Evolutionary conservation across 2,113 vertebrate genomes (phyloP), one percentile per base, ranked within the genome.

Genomic region (Potamarius usumacintae): DNA sequence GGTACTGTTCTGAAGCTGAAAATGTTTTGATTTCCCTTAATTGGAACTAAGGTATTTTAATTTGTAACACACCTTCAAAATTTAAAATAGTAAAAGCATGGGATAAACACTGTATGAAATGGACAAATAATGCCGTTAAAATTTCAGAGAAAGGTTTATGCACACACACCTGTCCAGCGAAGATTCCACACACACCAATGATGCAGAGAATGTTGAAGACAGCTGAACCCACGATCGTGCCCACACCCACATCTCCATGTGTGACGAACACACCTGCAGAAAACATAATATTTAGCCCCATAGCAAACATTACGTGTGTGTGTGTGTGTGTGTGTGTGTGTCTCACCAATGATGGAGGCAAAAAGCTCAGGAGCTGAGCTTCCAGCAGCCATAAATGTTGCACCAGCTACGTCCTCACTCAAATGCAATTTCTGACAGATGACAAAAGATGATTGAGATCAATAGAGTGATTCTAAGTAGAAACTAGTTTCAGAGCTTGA

Each of bases 201-300:
- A 97, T 97, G 84, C 96, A 97, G 4, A 97, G 95, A 65, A 97
- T 96, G 91, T 97, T 97, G 93, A 97, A 97, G 84, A 97, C 97
- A 0, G 97, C 97, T 3, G 96, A 97, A 69, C 97, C 97, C 2
- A 97, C 97, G 84, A 97, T 97, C 79, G 97, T 97, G 6, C 97
- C 97, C 42, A 97, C 96, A 22, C 97, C 97, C 0, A 97, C 97
- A 80, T 97, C 97, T 72, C 97, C 96, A 0, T 97, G 96, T 91
- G 97, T 97, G 89, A 97, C 96, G 92, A 97, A 97, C 34, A 97
- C 97, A 83, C 97, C 97, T 97, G 91, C 2, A 92, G 30, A 87
- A 85, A 42, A 63, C 57, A 85, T n/a, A 77, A 83, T 4, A 55
- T 53, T 65, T 25, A 58, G n/a, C 14, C 67, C 65, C 14, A 74